Percentiles rank a stretch among this genome's conserved stretches.
These are phyloP conservation scores for Leptodactylus fallax DNA, from an alignment of 2,797 vertebrate species.

Conservation along the genomic window DNA sequence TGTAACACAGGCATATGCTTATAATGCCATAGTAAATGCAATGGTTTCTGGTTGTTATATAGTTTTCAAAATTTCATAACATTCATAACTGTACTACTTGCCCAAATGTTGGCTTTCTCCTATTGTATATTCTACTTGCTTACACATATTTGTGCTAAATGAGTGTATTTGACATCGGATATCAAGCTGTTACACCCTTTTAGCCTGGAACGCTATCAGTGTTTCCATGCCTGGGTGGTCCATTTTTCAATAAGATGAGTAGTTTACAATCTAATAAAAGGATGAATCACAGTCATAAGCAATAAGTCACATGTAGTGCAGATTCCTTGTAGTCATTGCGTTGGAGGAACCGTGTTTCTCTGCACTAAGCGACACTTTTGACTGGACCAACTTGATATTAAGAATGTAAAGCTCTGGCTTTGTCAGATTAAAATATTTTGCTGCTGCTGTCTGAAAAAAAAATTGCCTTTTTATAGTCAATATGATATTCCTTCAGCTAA, in stretches of 20 bases:
- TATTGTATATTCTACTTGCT: background rate
- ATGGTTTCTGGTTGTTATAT: conserved; percentile 47
- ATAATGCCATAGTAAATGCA: conserved; percentile 15
- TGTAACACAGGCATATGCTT: conserved; percentile 26
- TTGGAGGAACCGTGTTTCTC: conserved; percentile 34
- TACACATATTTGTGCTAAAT: background rate
- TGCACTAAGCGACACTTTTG: conserved; percentile 15
- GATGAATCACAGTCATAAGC: conserved; percentile 32
- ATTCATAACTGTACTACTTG: conserved; percentile 34
- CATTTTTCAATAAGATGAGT: conserved; percentile 11
- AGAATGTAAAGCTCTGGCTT: conserved; percentile 26
- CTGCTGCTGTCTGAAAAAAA: background rate
- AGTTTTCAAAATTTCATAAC: conserved; percentile 26
- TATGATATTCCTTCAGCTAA: background rate
- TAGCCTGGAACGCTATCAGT: conserved; percentile 24
- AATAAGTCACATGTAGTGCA: conserved; percentile 27
- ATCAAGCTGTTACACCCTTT: conserved; percentile 1
- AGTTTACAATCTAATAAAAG: conserved; percentile 19
- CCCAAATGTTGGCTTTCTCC: conserved; percentile 3
- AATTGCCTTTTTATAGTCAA: background rate
- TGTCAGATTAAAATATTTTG: conserved; percentile 11
- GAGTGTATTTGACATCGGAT: conserved; percentile 2
- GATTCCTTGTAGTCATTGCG: conserved; percentile 37
- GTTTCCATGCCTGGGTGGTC: conserved; percentile 18
- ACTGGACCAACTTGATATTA: conserved; percentile 46